Percentiles rank a stretch among this genome's conserved stretches.
phyloP scores from a whole-genome alignment of 2,888 invertebrate genomes.

The Cheilosia scutellata region DNA sequence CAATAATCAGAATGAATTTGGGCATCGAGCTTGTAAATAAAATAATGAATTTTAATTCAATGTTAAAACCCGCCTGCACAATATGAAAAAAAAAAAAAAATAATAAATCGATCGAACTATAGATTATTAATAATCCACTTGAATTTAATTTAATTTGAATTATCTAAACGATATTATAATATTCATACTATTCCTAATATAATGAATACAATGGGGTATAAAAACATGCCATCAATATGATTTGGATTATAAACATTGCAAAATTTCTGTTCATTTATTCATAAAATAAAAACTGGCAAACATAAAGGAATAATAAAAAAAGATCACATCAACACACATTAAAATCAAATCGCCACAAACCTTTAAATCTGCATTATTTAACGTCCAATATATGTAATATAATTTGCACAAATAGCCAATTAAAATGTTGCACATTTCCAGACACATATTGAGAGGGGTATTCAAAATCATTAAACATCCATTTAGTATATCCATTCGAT shows the following conservation, averaged over 20 bases:
- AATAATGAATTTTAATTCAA: too few relatives aligned
- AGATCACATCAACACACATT: slow-evolving; percentile 17
- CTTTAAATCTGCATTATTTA: slow-evolving; percentile 66
- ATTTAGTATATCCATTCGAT: slow-evolving; percentile 70
- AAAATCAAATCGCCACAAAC: slow-evolving; percentile 55
- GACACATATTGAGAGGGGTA: slow-evolving; percentile 17
- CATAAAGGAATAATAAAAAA: slow-evolving; percentile 16
- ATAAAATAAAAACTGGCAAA: slow-evolving; percentile 3
- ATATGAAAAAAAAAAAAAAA: too few relatives aligned
- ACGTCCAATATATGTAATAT: slow-evolving; percentile 23
- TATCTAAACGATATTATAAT: too few relatives aligned
- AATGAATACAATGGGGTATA: background rate
- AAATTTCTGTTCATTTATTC: background rate
- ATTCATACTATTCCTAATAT: too few relatives aligned
- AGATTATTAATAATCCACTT: too few relatives aligned
- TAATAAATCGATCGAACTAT: too few relatives aligned
- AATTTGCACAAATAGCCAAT: slow-evolving; percentile 24
- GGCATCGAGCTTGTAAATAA: too few relatives aligned
- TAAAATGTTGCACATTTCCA: slow-evolving; percentile 43
- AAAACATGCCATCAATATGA: background rate
- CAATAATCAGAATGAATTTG: too few relatives aligned
- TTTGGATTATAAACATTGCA: background rate
- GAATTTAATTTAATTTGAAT: too few relatives aligned
- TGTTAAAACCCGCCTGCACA: too few relatives aligned
- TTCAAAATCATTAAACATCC: slow-evolving; percentile 69